Conservation (phyloP, 2,797 vertebrate genomes). For the Spatula versicolor region DNA sequence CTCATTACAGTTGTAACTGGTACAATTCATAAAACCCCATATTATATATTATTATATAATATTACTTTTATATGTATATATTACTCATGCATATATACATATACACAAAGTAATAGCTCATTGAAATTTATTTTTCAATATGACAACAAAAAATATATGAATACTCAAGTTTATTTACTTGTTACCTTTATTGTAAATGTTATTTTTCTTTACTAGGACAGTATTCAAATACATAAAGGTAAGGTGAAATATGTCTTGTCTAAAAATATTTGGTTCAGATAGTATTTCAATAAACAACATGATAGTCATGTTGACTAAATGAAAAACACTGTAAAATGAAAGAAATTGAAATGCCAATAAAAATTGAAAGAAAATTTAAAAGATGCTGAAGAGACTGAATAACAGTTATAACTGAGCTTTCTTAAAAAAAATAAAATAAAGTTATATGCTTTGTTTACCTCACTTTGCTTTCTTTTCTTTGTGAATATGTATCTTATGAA, state of each 20-base stretch:
- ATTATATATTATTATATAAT: slow-evolving; percentile 63
- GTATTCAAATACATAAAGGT: neutral
- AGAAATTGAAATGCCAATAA: neutral
- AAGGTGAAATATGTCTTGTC: neutral
- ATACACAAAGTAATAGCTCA: slow-evolving; percentile 17
- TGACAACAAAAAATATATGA: neutral
- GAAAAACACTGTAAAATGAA: neutral
- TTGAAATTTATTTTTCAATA: slow-evolving; percentile 3
- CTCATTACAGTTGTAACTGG: neutral
- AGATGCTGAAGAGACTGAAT: slow-evolving; percentile 2
- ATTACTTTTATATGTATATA: slow-evolving; percentile 71
- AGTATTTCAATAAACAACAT: neutral
- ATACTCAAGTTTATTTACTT: slow-evolving; percentile 6
- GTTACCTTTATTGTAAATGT: neutral
- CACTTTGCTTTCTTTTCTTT: slow-evolving; percentile 97
- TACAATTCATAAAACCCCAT: slow-evolving; percentile 1
- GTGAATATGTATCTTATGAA: slow-evolving; percentile 98
- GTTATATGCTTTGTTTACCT: slow-evolving; percentile 83
- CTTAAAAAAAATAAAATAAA: neutral
- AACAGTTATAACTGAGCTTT: slow-evolving; percentile 11
- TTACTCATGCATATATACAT: slow-evolving; percentile 71
- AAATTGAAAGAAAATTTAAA: slow-evolving; percentile 20
- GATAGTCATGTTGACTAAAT: neutral
- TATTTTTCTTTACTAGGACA: neutral
- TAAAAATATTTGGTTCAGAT: neutral